Evolutionary conservation across 2,797 vertebrate genomes (phyloP).

Genomic region (Potorous gilbertii): DNA sequence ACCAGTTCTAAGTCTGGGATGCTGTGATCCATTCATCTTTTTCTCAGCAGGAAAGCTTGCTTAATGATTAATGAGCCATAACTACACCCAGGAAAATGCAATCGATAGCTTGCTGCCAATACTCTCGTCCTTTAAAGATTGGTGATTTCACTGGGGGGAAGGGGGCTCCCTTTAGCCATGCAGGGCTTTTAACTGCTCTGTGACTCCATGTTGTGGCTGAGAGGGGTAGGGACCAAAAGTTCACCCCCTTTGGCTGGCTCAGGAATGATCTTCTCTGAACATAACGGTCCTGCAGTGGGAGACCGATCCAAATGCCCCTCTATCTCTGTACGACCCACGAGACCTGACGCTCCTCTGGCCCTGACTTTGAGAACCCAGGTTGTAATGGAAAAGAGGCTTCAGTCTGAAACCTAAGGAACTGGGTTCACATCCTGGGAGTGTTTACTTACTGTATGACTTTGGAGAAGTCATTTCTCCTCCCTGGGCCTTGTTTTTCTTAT

Average conservation of each 20-base stretch:
- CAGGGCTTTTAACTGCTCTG: neutral
- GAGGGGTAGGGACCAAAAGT: too few species aligned
- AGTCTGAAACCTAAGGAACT: neutral
- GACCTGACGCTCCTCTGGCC: neutral
- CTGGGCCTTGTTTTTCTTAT: neutral
- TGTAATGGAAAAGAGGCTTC: neutral
- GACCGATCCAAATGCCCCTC: neutral
- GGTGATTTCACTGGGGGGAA: neutral
- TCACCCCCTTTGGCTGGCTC: too few species aligned
- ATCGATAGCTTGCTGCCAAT: constrained; percentile 46
- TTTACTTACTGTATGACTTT: neutral
- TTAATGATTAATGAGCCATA: constrained; percentile 57
- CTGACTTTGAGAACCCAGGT: neutral
- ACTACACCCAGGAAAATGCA: constrained; percentile 58
- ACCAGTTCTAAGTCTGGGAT: neutral
- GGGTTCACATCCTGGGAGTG: neutral
- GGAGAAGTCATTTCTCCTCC: neutral
- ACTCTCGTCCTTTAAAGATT: neutral
- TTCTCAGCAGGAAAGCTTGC: constrained; percentile 50
- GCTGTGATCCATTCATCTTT: constrained; percentile 51
- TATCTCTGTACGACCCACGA: neutral
- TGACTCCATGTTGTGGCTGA: neutral
- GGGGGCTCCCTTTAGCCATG: neutral
- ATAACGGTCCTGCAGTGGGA: neutral
- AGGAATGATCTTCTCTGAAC: neutral